A percentile compares a stretch with the other conserved stretches of the same genome.
These are phyloP conservation scores for Brachionus angularis DNA, from an alignment of 1,140 invertebrate genomes.

Conservation along the genomic window DNA sequence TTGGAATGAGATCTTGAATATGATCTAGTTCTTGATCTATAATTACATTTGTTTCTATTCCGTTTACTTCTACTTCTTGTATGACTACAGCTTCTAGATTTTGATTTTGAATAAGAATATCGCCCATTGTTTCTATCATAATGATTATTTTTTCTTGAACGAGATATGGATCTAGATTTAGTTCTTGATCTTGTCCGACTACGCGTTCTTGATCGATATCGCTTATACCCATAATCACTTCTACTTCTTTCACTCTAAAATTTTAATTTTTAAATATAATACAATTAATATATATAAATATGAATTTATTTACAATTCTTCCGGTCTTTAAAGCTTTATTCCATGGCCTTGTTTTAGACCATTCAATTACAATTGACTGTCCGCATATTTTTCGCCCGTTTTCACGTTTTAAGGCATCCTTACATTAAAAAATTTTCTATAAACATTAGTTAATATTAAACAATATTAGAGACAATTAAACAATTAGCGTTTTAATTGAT, in stretches of 20 bases:
- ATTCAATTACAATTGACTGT: slow-evolving; percentile 59
- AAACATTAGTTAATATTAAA: not conserved
- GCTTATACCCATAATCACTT: not conserved
- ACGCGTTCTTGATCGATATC: not conserved
- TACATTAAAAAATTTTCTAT: not conserved
- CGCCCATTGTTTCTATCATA: not conserved
- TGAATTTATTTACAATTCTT: not conserved
- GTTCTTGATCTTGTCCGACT: not conserved
- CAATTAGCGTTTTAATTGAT: not conserved
- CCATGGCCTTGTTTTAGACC: slow-evolving; percentile 54
- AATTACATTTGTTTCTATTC: not conserved
- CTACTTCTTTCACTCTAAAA: not conserved
- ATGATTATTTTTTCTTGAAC: not conserved
- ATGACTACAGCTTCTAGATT: no score
- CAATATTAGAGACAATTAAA: not conserved
- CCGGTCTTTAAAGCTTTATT: slow-evolving; percentile 17
- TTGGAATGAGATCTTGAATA: not conserved
- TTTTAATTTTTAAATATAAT: not conserved
- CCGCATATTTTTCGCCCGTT: slow-evolving; percentile 59
- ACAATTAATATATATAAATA: not conserved
- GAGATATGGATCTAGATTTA: slow-evolving; percentile 8
- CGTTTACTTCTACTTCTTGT: not conserved
- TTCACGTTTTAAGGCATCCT: slow-evolving; percentile 60
- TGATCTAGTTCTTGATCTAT: not conserved
- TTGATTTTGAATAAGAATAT: not conserved